Evolutionary conservation across 2,888 invertebrate species (phyloP), one percentile per base, ranked within the genome.

Genomic region (Cerastoderma edule): DNA sequence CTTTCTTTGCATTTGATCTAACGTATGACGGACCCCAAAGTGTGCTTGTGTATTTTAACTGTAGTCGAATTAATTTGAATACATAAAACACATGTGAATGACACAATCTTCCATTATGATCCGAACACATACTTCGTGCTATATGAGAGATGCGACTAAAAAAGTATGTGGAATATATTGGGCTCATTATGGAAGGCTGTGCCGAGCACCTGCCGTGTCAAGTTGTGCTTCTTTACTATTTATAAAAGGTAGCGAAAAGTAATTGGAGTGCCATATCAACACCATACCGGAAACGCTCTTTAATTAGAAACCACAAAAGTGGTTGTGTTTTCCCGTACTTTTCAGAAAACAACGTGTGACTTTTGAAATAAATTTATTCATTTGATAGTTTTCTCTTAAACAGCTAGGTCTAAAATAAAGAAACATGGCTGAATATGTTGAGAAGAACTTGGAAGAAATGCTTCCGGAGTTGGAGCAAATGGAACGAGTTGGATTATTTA

Each of bases 401-500:
- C n/a, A n/a, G n/a, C 5, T 24, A 8, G 5, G 5, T 16, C 48
- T 4, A 56, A 60, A 53, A 28, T 24, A 19, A 57, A 35, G 33
- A 28, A 66, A 67, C 60, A 97, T 97, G 97, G 96, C 96, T 19
- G 97, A 97, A 93, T 95, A 95, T 93, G 96, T 96, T 1, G 95
- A 96, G 89, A 95, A 95, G 91, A 95, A 95, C 90, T 94, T 96
- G 86, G 97, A 97, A 94, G 95, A 95, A 81, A 95, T 96, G 94
- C 94, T 96, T 87, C 95, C 95, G 79, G 96, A 96, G 92, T 94
- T 97, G 89, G 96, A 97, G 92, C 95, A 96, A 90, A 95, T 97
- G 95, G 94, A 95, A 88, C 94, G 95, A 86, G 95, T 95, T 44
- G 94, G 95, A 88, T 93, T 97, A 67, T 96, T 96, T 89, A 94